phyloP scores from a whole-genome alignment of 2,797 vertebrate genomes.

The Cheirogaleus major region DNA sequence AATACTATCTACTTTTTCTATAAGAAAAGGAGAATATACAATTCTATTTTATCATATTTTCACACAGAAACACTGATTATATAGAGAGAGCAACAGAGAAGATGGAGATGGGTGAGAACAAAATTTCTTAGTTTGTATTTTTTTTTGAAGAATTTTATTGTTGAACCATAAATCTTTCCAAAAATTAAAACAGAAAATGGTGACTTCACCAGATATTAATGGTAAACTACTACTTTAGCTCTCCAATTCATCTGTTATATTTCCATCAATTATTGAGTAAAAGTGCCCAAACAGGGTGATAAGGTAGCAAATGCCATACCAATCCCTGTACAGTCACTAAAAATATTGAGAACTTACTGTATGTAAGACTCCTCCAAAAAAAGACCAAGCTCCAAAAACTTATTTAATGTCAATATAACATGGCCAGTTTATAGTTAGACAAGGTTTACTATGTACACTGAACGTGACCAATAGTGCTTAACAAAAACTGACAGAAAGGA shows the following conservation, averaged over 20 bases:
- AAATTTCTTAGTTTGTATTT: neutral
- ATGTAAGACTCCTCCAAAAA: neutral
- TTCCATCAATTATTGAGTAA: neutral
- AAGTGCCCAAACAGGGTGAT: neutral
- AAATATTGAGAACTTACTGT: neutral
- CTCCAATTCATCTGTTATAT: neutral
- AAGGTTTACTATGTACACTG: neutral
- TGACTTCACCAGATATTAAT: neutral
- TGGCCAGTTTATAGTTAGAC: neutral
- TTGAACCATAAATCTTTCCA: neutral
- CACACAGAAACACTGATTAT: constrained; percentile 18
- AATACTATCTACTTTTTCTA: neutral
- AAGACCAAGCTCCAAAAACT: neutral
- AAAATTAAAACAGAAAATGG: neutral
- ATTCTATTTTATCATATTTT: constrained; percentile 16
- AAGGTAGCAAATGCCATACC: neutral
- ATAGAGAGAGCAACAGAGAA: neutral
- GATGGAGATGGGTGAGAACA: neutral
- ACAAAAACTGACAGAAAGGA: neutral
- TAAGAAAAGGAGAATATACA: neutral
- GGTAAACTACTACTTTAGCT: neutral
- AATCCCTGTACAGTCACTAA: neutral
- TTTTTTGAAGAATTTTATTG: neutral
- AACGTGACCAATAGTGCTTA: neutral
- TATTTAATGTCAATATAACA: neutral